Evolutionary conservation across 2,888 invertebrate species (phyloP), one percentile per base, ranked within the genome.

Genomic region (Serripes groenlandicus): DNA sequence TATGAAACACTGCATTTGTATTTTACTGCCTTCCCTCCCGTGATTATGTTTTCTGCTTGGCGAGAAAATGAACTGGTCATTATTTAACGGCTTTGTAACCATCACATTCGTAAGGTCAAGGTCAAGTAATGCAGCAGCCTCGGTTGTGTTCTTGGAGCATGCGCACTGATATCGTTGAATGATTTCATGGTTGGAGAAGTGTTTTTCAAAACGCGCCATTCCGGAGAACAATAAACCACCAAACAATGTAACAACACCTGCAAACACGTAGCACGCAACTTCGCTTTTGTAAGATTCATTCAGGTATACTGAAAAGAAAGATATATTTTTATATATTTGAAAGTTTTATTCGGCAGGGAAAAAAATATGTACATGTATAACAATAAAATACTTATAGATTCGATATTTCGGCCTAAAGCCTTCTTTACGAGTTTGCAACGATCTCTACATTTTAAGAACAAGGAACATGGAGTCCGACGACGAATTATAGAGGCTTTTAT

Each of bases 151-250:
- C 70, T 90, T 90, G 71, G 90, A 90, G 79, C 90, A 90, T 60
- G 87, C 87, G 79, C 90, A 90, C 75, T 88, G 90, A 35, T 92
- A 90, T 73, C 91, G 91, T 85, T 93, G 92, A 69, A 93, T 91
- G 70, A 93, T 91, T 77, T 92, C 92, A 70, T 91, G 89, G 84
- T 94, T 94, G 71, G 93, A 93, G 42, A 88, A 88, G 78, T 93
- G 93, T 30, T 89, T 89, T 73, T 92, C 90, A 52, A 92, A 91
- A 58, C 88, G 90, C 32, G 93, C 91, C 92, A 93, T 93, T 64
- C 89, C 88, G 81, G 92, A 93, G 77, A 93, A 90, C 34, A 93
- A 72, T 5, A 92, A 78, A 37, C 92, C 91, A 2, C 93, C 94
- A 64, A 90, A 75, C 62, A 93, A 75, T 92, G 92, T 92, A 37